Base-by-base conservation (phyloP, 2,797 vertebrate species). In the Schizothorax lantsangensis region DNA sequence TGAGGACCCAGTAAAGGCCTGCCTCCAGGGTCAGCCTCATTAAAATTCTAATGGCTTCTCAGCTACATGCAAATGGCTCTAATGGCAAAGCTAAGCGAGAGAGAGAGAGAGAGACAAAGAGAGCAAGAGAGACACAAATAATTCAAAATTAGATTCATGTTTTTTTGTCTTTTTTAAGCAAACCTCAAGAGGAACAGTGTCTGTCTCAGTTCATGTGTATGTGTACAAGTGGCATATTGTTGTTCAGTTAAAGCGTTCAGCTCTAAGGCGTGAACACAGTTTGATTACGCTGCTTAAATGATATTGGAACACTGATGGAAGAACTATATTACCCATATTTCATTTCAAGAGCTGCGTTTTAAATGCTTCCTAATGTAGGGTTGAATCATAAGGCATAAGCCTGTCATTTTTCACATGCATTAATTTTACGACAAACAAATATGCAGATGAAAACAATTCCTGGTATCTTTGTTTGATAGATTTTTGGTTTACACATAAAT, bases 41-140 rank as follows among this genome's bases (percentile, higher is more conserved):
- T 96, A 95, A 95, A 95, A 96, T 96, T 95, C 94, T 95, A 96
- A 96, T 95, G 94, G 94, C 87, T 94, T 95, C 94, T 95, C 94
- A 93, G 94, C 95, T 94, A 94, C 92, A 95, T 96, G 94, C 95
- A 96, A 96, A 95, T 95, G 94, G 91, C 90, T 94, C 90, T 95
- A 96, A 96, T 95, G 93, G 93, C 93, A 92, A 91, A 93, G 92
- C 92, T 89, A 91, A 93, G 93, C 90, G 86, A 87, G 88, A 88
- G 74, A 89, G 81, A 80, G 79, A 74, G 43, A 72, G 57, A 89
- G 43, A 89, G 90, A 81, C 74, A 86, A 90, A 86, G 74, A 89
- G 75, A 57, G 85, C 77, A 88, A 84, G 82, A 82, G 77, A 81
- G 59, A 54, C 84, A 23, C 71, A 82, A 79, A 54, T 78, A 5